Percentiles rank a stretch among this genome's conserved stretches.
phyloP scores from a whole-genome alignment of 2,888 invertebrate species.

The Podotricha telesiphe region DNA sequence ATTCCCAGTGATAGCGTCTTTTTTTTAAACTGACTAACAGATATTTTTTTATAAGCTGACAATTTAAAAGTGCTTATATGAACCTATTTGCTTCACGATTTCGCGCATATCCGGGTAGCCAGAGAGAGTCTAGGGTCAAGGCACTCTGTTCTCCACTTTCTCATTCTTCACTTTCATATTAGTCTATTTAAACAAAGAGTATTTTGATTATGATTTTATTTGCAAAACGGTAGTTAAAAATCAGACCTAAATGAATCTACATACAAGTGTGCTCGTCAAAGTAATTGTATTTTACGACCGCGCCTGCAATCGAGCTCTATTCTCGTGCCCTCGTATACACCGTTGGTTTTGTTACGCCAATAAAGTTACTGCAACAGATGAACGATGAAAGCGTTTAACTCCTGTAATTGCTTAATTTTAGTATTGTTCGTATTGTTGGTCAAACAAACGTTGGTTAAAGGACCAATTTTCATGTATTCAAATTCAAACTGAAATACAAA shows the following conservation, averaged over 20 bases:
- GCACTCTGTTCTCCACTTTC: too few species aligned
- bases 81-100: too few species aligned
- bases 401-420: constrained; percentile 3
- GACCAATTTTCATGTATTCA: not conserved
- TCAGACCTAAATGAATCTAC: constrained; percentile 9
- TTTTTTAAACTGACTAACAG: too few species aligned
- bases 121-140: too few species aligned
- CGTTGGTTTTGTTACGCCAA: constrained; percentile 7
- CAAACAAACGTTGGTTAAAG: not conserved
- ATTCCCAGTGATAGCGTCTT: too few species aligned
- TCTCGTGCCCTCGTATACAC: not conserved
- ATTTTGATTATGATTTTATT: too few species aligned
- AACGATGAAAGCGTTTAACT: constrained; percentile 3
- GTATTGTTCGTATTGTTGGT: not conserved
- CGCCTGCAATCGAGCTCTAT: constrained; percentile 13
- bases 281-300: constrained; percentile 2
- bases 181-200: too few species aligned
- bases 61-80: too few species aligned
- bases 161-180: too few species aligned
- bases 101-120: too few species aligned
- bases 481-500: too few species aligned
- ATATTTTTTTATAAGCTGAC: too few species aligned
- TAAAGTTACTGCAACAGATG: constrained; percentile 4
- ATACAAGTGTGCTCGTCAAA: not conserved
- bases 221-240: not conserved